These are phyloP conservation scores for Mellivora capensis DNA, from an alignment of 2,113 vertebrate species.

Conservation along the genomic window DNA sequence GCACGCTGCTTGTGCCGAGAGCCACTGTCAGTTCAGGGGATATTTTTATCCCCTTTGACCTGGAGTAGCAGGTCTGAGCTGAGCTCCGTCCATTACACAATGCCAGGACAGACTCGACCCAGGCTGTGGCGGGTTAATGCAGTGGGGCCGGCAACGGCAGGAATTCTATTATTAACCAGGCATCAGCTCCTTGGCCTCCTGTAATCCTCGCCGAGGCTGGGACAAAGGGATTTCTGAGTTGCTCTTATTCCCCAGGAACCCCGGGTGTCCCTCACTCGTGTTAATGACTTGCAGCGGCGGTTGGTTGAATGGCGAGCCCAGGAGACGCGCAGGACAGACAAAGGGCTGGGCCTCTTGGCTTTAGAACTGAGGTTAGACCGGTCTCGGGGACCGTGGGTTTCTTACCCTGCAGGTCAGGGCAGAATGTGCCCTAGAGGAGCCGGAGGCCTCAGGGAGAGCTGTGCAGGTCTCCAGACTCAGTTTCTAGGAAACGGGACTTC, in stretches of 20 bases:
- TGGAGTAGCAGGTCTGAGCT: background rate
- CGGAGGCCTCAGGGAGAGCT: background rate
- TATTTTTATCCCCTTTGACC: background rate
- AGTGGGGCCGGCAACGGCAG: background rate
- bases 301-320: slow-evolving; percentile 59
- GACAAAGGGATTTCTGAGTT: slow-evolving; percentile 55
- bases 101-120: background rate
- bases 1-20: background rate
- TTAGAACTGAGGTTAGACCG: slow-evolving; percentile 44
- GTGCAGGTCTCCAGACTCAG: background rate
- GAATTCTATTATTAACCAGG: slow-evolving; percentile 28
- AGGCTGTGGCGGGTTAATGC: background rate
- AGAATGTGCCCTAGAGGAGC: background rate
- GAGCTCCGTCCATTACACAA: no score
- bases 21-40: background rate
- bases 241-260: slow-evolving; percentile 56
- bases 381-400: background rate
- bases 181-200: background rate
- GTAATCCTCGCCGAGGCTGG: slow-evolving; percentile 1
- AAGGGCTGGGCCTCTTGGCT: slow-evolving; percentile 67
- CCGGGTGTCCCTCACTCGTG: slow-evolving; percentile 26
- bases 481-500: background rate
- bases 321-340: background rate
- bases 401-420: background rate
- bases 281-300: slow-evolving; percentile 67